Evolutionary conservation across 2,113 vertebrate species (phyloP), one percentile per base, ranked within the genome.

Genomic region (Edolisoma coerulescens): DNA sequence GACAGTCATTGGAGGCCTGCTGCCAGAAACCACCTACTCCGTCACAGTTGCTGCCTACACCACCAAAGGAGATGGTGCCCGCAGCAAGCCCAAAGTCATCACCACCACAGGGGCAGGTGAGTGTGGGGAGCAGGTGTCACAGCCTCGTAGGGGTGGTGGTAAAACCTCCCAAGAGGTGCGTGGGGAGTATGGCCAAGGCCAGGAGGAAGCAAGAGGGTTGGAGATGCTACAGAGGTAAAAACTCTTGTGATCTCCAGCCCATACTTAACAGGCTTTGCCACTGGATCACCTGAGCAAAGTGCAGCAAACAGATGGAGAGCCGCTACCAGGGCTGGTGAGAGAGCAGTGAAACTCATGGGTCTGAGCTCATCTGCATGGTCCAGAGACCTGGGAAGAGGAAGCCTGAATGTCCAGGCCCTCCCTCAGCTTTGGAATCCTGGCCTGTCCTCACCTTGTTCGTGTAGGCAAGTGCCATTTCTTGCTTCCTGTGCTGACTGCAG

Each of bases 91-190:
- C 59, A 99, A 98, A 91, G 97, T 99, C 65, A 98, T 99, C 95
- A 98, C 98, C n/a, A 99, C 99, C 14, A 98, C 99, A 8, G 99
- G 99, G 84, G 99, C 99, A 98, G 99, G 99, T 98, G 95, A 98
- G 98, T 89, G 54, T 95, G 90, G 32, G 71, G 52, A 44, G 53
- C 11, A 7, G 61, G 54, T 85, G 21, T 35, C 24, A 15, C 53
- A 89, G 76, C 85, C 42, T 83, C 1, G 0, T 15, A 50, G 33
- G 64, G 59, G 28, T 73, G 54, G 30, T 88, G 35, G 42, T 86
- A 77, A 78, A 89, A 63, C 73, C 69, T 94, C 60, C 47, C 41
- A 37, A 32, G 83, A 96, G 73, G 73, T 79, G 27, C 4, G 11
- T 41, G 52, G 77, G 71, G 44, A 93, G 52, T 37, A 71, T 39